Percentiles rank a stretch among this genome's conserved stretches.
These are phyloP conservation scores for Jordanella pulchra DNA, from an alignment of 2,797 vertebrate species.

Conservation along the genomic window DNA sequence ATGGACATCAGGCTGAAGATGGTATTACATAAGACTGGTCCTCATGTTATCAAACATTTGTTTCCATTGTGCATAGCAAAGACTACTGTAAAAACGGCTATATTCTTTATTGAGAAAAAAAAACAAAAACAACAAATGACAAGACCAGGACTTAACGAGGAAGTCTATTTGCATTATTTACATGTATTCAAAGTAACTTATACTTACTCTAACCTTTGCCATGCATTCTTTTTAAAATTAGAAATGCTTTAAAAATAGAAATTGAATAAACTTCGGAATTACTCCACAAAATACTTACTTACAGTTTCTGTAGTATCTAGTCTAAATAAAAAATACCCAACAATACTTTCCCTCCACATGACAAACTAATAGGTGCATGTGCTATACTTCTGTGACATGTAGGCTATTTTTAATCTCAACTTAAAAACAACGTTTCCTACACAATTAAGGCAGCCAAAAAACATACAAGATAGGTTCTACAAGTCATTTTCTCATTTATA, in stretches of 20 bases:
- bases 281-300: background rate
- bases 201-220: slow-evolving; percentile 42
- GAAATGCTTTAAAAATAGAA: background rate
- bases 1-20: slow-evolving; percentile 60
- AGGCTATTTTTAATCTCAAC: background rate
- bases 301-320: background rate
- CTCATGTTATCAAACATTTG: slow-evolving; percentile 51
- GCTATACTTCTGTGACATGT: background rate
- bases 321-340: background rate
- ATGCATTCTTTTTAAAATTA: slow-evolving; percentile 21
- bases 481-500: background rate
- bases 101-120: slow-evolving; percentile 10
- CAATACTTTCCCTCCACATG: background rate
- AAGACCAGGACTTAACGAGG: slow-evolving; percentile 14
- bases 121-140: no score
- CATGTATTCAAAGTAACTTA: slow-evolving; percentile 65
- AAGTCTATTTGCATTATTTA: slow-evolving; percentile 39
- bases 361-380: background rate
- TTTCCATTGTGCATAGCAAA: slow-evolving; percentile 49
- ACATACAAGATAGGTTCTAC: background rate
- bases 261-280: background rate
- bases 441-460: background rate
- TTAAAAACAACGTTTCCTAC: background rate
- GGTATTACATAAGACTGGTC: slow-evolving; percentile 65
- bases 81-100: background rate